These are phyloP conservation scores for Cantharis flavilabris DNA, from an alignment of 2,888 invertebrate species.

Conservation along the genomic window DNA sequence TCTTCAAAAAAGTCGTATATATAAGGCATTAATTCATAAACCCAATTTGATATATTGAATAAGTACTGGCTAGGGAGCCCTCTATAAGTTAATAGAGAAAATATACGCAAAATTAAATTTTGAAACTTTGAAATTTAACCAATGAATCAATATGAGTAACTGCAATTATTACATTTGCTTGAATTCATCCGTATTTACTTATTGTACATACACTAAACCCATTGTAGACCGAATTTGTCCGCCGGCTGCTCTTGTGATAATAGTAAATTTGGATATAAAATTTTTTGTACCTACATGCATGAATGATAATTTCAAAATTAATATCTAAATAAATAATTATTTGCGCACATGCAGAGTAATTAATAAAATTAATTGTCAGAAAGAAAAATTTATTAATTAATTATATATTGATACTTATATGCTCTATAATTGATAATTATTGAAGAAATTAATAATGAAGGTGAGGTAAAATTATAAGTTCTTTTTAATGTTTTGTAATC, in stretches of 20 bases:
- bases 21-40: not conserved
- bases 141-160: not conserved
- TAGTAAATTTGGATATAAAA: not conserved
- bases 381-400: too few relatives aligned
- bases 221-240: not conserved
- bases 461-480: too few relatives aligned
- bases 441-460: too few relatives aligned
- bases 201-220: not conserved
- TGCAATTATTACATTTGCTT: not conserved
- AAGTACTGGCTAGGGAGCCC: not conserved
- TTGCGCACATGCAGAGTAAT: not conserved
- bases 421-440: too few relatives aligned
- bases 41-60: not conserved
- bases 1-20: too few relatives aligned
- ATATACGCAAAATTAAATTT: not conserved
- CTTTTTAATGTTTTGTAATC: too few relatives aligned
- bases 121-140: not conserved
- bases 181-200: not conserved
- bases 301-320: not conserved
- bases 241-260: not conserved
- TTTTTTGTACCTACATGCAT: not conserved
- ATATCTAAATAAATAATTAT: not conserved
- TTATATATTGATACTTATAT: too few relatives aligned
- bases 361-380: not conserved
- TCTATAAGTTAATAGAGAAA: not conserved